A percentile compares a stretch with the other conserved stretches of the same genome.
Conservation (phyloP, 2,888 invertebrate species). For the Platycnemis pennipes region DNA sequence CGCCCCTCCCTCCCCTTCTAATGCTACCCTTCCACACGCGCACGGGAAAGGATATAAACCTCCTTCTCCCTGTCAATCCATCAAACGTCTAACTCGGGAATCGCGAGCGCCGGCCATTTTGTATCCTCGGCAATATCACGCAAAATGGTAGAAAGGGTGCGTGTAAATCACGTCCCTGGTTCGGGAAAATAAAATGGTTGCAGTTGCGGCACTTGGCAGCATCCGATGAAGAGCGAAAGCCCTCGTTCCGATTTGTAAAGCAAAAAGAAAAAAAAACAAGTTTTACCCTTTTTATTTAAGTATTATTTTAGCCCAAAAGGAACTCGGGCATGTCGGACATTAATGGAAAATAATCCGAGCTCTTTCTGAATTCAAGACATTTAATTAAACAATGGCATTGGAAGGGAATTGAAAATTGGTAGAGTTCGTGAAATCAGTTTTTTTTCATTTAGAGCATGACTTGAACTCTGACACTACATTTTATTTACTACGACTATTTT, state of each 20-base stretch:
- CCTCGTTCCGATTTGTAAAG: neutral
- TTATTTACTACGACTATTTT: too few relatives aligned
- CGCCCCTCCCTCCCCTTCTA: neutral
- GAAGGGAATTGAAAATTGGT: too few relatives aligned
- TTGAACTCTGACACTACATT: too few relatives aligned
- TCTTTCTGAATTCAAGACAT: too few relatives aligned
- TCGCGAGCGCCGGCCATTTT: neutral
- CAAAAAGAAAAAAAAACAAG: neutral
- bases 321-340: too few relatives aligned
- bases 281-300: neutral
- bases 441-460: too few relatives aligned
- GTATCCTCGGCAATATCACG: slow-evolving; percentile 21
- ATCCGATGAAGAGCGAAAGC: neutral
- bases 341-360: too few relatives aligned
- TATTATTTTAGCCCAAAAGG: neutral
- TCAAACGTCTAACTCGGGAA: neutral
- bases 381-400: too few relatives aligned
- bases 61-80: slow-evolving; percentile 15
- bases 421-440: too few relatives aligned
- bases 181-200: neutral
- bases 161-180: slow-evolving; percentile 4
- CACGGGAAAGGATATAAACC: neutral
- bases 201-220: neutral
- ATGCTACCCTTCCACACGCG: neutral
- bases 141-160: neutral